Conservation (phyloP, 2,888 invertebrate genomes). For the Acronicta aceris region DNA sequence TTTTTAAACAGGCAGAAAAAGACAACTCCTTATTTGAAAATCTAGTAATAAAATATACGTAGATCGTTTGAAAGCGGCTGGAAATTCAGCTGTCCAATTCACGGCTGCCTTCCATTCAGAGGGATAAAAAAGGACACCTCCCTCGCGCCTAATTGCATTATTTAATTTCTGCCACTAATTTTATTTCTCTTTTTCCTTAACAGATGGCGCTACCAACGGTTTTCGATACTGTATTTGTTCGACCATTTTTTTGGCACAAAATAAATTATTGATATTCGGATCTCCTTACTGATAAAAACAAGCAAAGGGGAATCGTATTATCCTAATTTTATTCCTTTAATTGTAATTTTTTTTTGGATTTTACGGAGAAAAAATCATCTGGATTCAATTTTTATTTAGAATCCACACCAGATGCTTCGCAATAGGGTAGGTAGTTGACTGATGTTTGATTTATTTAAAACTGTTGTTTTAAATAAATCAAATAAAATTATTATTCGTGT, state of each 20-base stretch:
- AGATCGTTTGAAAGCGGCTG: neutral
- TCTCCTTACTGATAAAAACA: neutral
- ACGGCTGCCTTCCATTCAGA: conserved; percentile 31
- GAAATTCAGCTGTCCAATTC: conserved; percentile 37
- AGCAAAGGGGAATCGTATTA: neutral
- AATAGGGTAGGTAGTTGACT: no score
- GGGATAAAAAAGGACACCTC: conserved; percentile 43
- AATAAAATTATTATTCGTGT: no score
- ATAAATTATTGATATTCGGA: neutral
- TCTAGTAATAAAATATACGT: neutral
- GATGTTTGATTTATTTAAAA: no score
- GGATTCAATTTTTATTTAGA: no score
- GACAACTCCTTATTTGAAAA: no score
- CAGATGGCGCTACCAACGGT: conserved; percentile 23
- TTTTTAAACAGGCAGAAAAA: no score
- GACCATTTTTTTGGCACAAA: neutral
- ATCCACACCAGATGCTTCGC: no score
- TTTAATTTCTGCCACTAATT: conserved; percentile 56
- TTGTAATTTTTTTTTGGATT: no score
- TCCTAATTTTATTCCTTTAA: no score
- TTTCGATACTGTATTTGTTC: conserved; percentile 21
- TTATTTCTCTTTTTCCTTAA: conserved; percentile 44
- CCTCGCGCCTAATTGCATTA: conserved; percentile 48
- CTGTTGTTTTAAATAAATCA: no score
- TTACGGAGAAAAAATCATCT: no score